Evolutionary conservation across 2,797 vertebrate genomes (phyloP), one percentile per base, ranked within the genome.

Genomic region (Muraenolepis orangiensis): DNA sequence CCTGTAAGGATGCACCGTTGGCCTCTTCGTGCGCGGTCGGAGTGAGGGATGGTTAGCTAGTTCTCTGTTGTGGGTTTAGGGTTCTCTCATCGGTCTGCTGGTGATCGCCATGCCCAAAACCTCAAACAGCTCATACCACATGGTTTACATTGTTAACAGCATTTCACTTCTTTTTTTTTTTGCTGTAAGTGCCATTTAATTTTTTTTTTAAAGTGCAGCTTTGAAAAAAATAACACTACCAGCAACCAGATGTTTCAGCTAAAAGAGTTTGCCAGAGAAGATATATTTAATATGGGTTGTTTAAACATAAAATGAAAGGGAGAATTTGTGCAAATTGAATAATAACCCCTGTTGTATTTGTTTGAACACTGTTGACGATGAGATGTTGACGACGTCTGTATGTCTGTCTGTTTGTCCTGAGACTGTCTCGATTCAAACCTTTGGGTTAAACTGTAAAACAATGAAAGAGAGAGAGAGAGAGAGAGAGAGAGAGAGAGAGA

Each of bases 131-230:
- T 81, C 81, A 82, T 87, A n/a, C 78, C 78, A 72, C 87, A 86
- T 86, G 30, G 0, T 6, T 67, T 31, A n/a, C 26, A 11, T 67
- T 90, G 90, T 90, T 86, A n/a, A 90, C 89, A 89, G 86, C 89
- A 72, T 77, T 78, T 76, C 0, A 31, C 64, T 34, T 8, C 8
- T 61, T 61, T 8, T 34, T 61, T 61, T 26, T 23, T 61, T 61
- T 61, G 57, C 57, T 61, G 71, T 70, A 75, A 77, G 78, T 79
- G 74, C 78, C 75, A 89, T 92, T 90, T 88, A 86, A 88, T n/a
- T n/a, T n/a, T n/a, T n/a, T n/a, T n/a, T n/a, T n/a, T n/a, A 91
- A 61, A 92, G 90, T 91, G 92, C 91, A 94, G 91, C 90, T 92
- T 92, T 88, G 89, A 91, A 81, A 91, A 90, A 70, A 40, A 76